phyloP scores from a whole-genome alignment of 2,113 vertebrate genomes.

The Epinephelus moara region DNA sequence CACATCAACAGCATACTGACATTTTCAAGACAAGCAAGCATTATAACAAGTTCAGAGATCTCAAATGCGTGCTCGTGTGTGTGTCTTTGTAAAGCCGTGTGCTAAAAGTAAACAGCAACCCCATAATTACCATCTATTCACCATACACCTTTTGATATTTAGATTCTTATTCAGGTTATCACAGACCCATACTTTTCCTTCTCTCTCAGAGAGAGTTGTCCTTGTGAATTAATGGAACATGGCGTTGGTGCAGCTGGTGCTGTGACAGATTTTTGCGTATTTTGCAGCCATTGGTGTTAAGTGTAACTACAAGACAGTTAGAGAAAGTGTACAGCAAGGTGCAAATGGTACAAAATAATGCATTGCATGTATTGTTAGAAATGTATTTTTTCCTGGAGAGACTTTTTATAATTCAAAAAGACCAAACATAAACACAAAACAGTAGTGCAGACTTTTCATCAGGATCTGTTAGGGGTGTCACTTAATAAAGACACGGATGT shows the following conservation, averaged over 20 bases:
- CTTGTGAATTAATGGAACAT: constrained; percentile 10
- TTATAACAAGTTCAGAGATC: constrained; percentile 30
- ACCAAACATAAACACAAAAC: neutral
- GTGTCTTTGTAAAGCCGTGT: neutral
- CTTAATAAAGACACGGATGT: neutral
- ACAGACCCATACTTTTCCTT: neutral
- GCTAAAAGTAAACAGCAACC: constrained; percentile 34
- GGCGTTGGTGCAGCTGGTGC: neutral
- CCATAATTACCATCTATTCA: constrained; percentile 51
- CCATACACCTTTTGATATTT: constrained; percentile 54
- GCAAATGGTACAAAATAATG: neutral
- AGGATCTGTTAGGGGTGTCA: neutral
- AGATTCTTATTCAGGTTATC: constrained; percentile 41
- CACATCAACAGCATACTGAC: neutral
- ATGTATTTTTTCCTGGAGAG: neutral
- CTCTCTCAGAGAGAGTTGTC: neutral
- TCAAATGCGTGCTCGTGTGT: neutral
- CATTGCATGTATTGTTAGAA: no score
- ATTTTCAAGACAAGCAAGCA: constrained; percentile 23
- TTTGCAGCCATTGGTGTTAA: neutral
- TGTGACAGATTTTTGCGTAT: neutral
- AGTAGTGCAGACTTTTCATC: neutral
- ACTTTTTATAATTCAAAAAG: neutral
- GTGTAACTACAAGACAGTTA: neutral
- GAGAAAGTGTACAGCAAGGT: neutral